Conservation (phyloP, 2,113 vertebrate species). For the Antennarius striatus region DNA sequence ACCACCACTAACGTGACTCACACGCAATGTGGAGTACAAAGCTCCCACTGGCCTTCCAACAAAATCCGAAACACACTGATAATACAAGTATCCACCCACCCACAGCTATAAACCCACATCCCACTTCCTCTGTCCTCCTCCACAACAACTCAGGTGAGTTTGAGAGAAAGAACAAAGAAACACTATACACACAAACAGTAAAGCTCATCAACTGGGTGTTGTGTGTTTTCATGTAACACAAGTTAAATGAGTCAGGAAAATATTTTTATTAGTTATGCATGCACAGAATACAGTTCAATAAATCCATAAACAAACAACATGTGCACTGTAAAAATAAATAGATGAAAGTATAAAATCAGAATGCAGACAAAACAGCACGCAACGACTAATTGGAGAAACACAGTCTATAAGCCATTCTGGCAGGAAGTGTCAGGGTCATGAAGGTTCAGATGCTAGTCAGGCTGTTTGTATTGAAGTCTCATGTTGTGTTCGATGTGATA, state of each 20-base stretch:
- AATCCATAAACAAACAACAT: no score
- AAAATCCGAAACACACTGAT: slow-evolving; percentile 20
- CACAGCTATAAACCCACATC: slow-evolving; percentile 24
- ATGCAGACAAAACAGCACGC: no score
- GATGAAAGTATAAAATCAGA: no score
- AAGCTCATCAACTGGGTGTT: not conserved
- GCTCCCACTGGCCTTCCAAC: not conserved
- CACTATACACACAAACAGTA: not conserved
- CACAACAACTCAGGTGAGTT: slow-evolving; percentile 6
- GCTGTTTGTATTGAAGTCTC: not conserved
- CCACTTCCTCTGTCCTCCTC: slow-evolving; percentile 46
- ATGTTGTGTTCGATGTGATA: slow-evolving; percentile 1
- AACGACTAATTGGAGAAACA: no score
- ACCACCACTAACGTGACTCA: slow-evolving; percentile 14
- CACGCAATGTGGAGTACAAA: not conserved
- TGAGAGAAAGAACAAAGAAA: slow-evolving; percentile 5
- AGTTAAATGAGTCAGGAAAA: no score
- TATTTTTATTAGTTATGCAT: no score
- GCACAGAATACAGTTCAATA: no score
- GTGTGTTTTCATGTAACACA: no score
- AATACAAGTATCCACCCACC: slow-evolving; percentile 25
- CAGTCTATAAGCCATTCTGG: no score
- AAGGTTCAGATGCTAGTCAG: no score
- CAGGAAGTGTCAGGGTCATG: no score
- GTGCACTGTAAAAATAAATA: no score